Conservation (phyloP, 2,888 invertebrate species). For the Acleris sparsana region DNA sequence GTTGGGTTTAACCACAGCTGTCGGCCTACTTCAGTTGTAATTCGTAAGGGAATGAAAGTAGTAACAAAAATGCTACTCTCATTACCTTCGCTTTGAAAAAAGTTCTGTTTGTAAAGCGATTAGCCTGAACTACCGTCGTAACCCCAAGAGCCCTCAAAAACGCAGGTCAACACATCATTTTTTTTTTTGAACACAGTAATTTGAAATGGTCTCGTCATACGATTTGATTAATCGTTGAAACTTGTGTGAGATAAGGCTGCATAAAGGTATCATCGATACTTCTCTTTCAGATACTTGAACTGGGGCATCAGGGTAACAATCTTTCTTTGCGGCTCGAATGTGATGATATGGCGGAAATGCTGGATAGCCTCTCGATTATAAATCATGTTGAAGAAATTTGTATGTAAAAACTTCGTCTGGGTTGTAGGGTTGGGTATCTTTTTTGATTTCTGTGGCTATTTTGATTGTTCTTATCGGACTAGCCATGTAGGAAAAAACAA, state of each 20-base stretch:
- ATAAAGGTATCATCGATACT: background rate
- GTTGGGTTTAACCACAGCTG: background rate
- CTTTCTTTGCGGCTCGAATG: background rate
- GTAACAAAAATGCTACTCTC: conserved; percentile 1
- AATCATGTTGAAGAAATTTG: background rate
- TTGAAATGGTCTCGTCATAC: background rate
- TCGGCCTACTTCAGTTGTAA: background rate
- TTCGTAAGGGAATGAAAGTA: background rate
- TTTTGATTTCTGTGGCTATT: no score
- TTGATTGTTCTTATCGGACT: no score
- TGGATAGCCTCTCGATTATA: background rate
- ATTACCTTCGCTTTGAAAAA: background rate
- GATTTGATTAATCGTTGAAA: background rate
- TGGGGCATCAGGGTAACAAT: background rate
- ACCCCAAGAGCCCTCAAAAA: conserved; percentile 1
- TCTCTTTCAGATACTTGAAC: background rate
- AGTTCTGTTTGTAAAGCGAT: conserved; percentile 1
- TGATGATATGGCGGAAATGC: background rate
- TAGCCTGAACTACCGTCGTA: background rate
- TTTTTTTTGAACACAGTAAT: background rate
- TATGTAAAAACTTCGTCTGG: no score
- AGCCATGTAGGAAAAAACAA: no score
- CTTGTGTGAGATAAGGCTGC: background rate
- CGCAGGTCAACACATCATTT: background rate
- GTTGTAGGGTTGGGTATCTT: no score